Base-by-base conservation (phyloP, 2,888 invertebrate genomes). In the Lordiphosa fenestrarum region DNA sequence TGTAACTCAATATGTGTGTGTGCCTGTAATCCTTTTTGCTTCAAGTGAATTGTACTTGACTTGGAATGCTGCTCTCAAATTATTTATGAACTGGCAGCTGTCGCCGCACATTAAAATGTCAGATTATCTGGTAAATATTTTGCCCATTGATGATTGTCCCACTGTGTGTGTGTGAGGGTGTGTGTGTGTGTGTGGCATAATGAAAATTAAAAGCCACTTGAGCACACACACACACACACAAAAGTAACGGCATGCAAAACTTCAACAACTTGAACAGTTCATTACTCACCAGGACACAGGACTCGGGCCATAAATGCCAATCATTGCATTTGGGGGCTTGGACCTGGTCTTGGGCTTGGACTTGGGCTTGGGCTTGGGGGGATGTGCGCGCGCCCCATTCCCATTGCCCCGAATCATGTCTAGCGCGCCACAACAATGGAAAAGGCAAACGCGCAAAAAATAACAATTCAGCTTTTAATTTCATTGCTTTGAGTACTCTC, bases 381-480 rank as follows among this genome's bases (percentile, higher is more conserved):
- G n/a, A n/a, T n/a, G n/a, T n/a, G n/a, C n/a, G n/a, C n/a, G n/a
- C n/a, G n/a, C n/a, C n/a, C n/a, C n/a, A n/a, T n/a, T n/a, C n/a
- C n/a, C n/a, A n/a, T n/a, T n/a, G n/a, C n/a, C n/a, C 19, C 7
- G 30, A 30, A 7, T 30, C 7, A 30, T 30, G 30, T 30, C 30
- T 30, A 6, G 30, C 30, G 6, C 6, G 7, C 33, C 9, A 13
- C 19, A 35, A 35, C 37, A 50, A 39, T 13, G 36, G 36, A 6
- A 33, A 54, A 40, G 9, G 44, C 13, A 13, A 41, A 23, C 38
- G 25, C 13, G 48, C 25, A 41, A 38, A 33, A 33, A 44, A 70
- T 70, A 70, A 70, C 70, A 70, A 71, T 71, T 71, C 68, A 62
- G 71, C 71, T 71, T 71, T 71, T 71, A 71, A 71, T 71, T 71